Evolutionary conservation across 2,888 invertebrate genomes (phyloP), one percentile per base, ranked within the genome.

Genomic region (Lampropteryx suffumata): DNA sequence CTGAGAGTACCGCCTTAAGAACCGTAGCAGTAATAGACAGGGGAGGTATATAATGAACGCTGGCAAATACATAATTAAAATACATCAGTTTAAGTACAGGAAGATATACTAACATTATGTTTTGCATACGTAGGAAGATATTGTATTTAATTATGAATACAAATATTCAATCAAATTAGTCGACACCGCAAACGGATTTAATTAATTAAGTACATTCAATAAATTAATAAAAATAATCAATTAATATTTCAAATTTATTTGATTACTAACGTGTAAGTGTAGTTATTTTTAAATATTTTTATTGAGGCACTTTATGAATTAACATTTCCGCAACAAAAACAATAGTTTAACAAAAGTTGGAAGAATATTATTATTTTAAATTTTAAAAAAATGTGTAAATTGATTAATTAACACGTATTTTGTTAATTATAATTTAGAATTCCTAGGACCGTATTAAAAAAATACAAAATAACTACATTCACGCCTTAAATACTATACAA

Each of bases 171-270:
- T 50, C 36, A 27, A 49, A 49, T 30, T 44, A 58, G 60, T 68
- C 65, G 60, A 64, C 65, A 64, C 63, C 62, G 41, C 50, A 56
- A 59, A 61, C 51, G 54, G 50, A 59, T 55, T 67, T 68, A 63
- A 17, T 17, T n/a, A n/a, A n/a, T 73, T 76, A 73, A 76, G 75
- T 75, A 76, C 74, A 53, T 52, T 55, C 13, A 60, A 58, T 64
- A 63, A 63, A 59, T 59, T 64, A 65, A 50, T 39, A 52, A 33
- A 10, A 46, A 24, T 41, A 41, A 17, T 41, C 12, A 54, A 47
- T 51, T 26, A 42, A 51, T 57, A 52, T 24, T 41, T 55, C 36
- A 49, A 13, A 41, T 21, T 32, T 44, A 44, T 62, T 61, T 63
- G 64, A 65, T 62, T 53, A 58, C 51, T 62, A 27, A 7, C 33